Evolutionary conservation across 1,140 invertebrate species (phyloP).

Genomic region (Phortica variegata): DNA sequence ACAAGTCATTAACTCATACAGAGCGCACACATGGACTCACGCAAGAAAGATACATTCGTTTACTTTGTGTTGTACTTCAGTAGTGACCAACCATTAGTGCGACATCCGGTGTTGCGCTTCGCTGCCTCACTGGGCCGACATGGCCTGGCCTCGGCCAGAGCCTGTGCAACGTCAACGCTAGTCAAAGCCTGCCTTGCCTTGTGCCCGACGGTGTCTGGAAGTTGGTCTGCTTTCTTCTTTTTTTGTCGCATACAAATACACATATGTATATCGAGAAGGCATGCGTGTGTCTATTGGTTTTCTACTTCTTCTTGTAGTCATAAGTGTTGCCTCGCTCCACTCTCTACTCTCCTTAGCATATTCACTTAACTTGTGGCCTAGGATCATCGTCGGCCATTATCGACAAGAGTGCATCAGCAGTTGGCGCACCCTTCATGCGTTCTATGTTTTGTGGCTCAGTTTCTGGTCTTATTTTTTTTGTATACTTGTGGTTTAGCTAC

Average conservation of each 20-base stretch:
- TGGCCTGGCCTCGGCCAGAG: constrained; percentile 11
- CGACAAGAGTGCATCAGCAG: constrained; percentile 2
- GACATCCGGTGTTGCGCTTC: constrained; percentile 52
- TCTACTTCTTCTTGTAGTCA: no score
- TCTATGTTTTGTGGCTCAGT: constrained; percentile 42
- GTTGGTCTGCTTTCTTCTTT: no score
- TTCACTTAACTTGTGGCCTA: constrained; percentile 42
- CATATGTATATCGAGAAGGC: no score
- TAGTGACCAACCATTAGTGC: constrained; percentile 47
- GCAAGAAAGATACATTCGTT: no score
- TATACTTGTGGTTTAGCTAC: constrained; percentile 34
- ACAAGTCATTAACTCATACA: no score
- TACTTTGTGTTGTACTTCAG: background rate
- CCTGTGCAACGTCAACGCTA: constrained; percentile 5
- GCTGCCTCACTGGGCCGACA: constrained; percentile 33
- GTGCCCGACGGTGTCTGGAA: no score
- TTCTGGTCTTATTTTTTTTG: constrained; percentile 52
- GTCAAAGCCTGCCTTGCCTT: constrained; percentile 7
- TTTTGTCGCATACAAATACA: no score
- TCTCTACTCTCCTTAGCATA: no score
- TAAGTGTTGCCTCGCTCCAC: no score
- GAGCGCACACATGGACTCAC: no score
- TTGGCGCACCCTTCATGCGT: background rate
- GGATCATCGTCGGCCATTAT: constrained; percentile 18
- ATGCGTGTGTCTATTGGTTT: no score